Base-by-base conservation (phyloP, 1,140 invertebrate genomes). In the Rhizoglyphus robini region DNA sequence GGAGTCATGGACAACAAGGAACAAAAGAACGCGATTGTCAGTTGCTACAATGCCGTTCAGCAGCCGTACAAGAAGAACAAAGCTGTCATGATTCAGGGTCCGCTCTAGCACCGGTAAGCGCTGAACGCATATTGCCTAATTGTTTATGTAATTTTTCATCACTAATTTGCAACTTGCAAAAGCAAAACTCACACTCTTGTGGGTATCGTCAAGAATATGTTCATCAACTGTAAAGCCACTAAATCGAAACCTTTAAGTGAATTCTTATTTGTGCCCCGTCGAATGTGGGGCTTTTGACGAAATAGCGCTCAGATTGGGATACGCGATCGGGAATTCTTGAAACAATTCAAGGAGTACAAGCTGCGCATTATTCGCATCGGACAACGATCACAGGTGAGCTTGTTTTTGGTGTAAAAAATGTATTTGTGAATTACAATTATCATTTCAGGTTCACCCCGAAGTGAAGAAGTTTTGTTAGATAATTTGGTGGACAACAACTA, bases 231-330 rank as follows among this genome's bases (percentile, higher is more conserved):
- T 25, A n/a, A 34, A 23, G 15, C 31, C 23, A 23, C 46, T 49
- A 70, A 71, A 66, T 72, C 70, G 15, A 38, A 65, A 8, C 66
- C 67, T 3, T 70, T 70, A n/a, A n/a, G n/a, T 77, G 76, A 58
- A 83, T 90, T 49, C 76, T 90, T 15, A 76, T 91, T 18, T 86
- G 85, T 72, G 84, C 88, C 1, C 88, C 87, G 30, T 89, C 87
- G 0, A 90, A 91, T 77, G n/a, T n/a, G 84, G 84, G 4, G 88
- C 88, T 1, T 80, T 90, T 23, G 88, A 91, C 76, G 85, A 84
- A 72, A 74, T 90, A 13, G 81, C 83, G 11, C 68, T 80, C 20
- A 78, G 84, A 67, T 68, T 64, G 5, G n/a, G n/a, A 4, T 48
- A 13, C 1, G 3, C 1, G 47, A 64, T 25, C 18, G 4, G n/a